These are phyloP conservation scores for Helicoverpa assulta DNA, from an alignment of 2,888 invertebrate species.

Conservation along the genomic window DNA sequence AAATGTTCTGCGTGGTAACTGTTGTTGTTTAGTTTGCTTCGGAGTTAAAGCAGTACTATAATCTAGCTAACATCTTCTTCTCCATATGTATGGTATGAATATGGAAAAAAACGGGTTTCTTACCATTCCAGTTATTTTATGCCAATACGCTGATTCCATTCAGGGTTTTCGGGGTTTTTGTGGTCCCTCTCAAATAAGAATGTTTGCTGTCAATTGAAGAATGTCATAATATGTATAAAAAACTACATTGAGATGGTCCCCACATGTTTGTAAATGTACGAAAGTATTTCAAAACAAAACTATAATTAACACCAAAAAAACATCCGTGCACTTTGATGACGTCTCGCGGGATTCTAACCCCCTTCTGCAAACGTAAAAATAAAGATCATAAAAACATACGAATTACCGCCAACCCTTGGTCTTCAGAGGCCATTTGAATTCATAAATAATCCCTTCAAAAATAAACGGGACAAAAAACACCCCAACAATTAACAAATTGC, in stretches of 20 bases:
- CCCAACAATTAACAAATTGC: constrained; percentile 89
- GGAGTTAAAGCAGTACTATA: neutral
- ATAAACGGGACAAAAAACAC: constrained; percentile 77
- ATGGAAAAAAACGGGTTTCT: too few relatives aligned
- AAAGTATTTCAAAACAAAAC: constrained; percentile 42
- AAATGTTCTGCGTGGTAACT: constrained; percentile 15
- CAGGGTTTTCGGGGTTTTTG: too few relatives aligned
- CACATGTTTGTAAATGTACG: constrained; percentile 5
- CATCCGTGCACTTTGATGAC: constrained; percentile 58
- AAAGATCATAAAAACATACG: constrained; percentile 87
- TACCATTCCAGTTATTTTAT: too few relatives aligned
- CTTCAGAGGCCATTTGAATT: constrained; percentile 86
- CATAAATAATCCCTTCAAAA: constrained; percentile 85
- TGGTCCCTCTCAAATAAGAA: too few relatives aligned
- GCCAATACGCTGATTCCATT: too few relatives aligned
- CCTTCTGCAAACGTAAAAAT: constrained; percentile 81
- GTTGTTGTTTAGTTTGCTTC: neutral
- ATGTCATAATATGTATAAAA: neutral
- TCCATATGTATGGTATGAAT: too few relatives aligned
- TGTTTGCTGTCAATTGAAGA: neutral
- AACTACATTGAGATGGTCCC: neutral
- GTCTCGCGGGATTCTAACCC: constrained; percentile 72
- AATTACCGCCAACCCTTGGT: constrained; percentile 85
- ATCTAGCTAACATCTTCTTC: too few relatives aligned
- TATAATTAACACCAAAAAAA: constrained; percentile 60